Conservation (phyloP, 2,888 invertebrate genomes). For the Apantesis nais region DNA sequence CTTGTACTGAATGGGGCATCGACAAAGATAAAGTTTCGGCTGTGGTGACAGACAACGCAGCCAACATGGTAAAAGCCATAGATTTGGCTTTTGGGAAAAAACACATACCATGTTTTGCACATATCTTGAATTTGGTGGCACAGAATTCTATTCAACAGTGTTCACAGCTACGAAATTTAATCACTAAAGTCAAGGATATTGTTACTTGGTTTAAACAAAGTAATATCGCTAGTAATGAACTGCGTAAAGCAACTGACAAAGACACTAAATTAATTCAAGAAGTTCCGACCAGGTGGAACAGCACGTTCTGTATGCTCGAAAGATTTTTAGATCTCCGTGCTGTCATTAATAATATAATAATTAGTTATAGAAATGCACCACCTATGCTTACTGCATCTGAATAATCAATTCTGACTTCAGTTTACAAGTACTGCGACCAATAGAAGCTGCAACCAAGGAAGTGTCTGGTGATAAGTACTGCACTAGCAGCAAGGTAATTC, state of each 20-base stretch:
- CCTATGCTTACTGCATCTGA: too few species aligned
- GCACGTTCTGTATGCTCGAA: background rate
- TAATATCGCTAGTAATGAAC: conserved; percentile 18
- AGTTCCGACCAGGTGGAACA: too few species aligned
- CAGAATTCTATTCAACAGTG: conserved; percentile 16
- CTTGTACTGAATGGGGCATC: conserved; percentile 16
- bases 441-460: too few species aligned
- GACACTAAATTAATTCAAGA: too few species aligned
- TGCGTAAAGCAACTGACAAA: too few species aligned
- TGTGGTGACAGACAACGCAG: conserved; percentile 28
- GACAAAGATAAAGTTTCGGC: conserved; percentile 42
- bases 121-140: conserved; percentile 17
- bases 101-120: conserved; percentile 20
- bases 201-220: conserved; percentile 24
- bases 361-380: too few species aligned
- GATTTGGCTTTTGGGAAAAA: conserved; percentile 47
- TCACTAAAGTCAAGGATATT: conserved; percentile 17
- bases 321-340: conserved; percentile 17
- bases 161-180: conserved; percentile 10
- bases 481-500: too few species aligned
- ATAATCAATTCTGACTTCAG: too few species aligned
- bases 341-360: conserved; percentile 25
- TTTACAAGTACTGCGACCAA: too few species aligned
- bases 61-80: conserved; percentile 49
- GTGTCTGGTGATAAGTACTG: too few species aligned